Evolutionary conservation across 2,888 invertebrate genomes (phyloP), one percentile per base, ranked within the genome.

Genomic region (Acrocyrtus sp.): DNA sequence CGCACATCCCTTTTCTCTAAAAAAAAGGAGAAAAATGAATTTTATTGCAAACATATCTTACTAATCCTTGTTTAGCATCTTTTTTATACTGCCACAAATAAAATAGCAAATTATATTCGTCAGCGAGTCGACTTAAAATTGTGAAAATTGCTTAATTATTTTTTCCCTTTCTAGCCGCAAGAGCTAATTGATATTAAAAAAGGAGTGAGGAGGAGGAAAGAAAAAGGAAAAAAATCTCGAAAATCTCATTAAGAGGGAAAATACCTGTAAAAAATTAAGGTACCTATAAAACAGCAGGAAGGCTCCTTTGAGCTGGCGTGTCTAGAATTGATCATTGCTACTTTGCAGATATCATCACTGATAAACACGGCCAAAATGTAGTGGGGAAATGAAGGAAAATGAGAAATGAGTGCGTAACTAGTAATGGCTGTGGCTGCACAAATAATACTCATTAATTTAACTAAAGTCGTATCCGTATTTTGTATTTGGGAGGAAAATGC

Each of bases 71-170:
- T n/a, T n/a, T n/a, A n/a, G n/a, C n/a, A n/a, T n/a, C n/a, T n/a
- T n/a, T n/a, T n/a, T n/a, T n/a, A n/a, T n/a, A n/a, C n/a, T n/a
- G n/a, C n/a, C n/a, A n/a, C n/a, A n/a, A n/a, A n/a, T n/a, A n/a
- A n/a, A n/a, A n/a, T n/a, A n/a, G n/a, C n/a, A n/a, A n/a, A n/a
- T n/a, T n/a, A n/a, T n/a, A n/a, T n/a, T n/a, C n/a, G n/a, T n/a
- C n/a, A n/a, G n/a, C n/a, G n/a, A n/a, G n/a, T n/a, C n/a, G n/a
- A n/a, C n/a, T n/a, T n/a, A n/a, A n/a, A n/a, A n/a, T n/a, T n/a
- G n/a, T n/a, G n/a, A n/a, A 57, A 66, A 66, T 66, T 66, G 57
- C 66, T 66, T 66, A 66, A 66, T 56, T 66, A 57, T 66, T 48
- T n/a, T n/a, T n/a, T n/a, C n/a, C n/a, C n/a, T n/a, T n/a, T 66